A percentile compares a stretch with the other conserved stretches of the same genome.
Evolutionary conservation across 1,140 invertebrate genomes (phyloP).

Genomic region (Pseudomyrmex dendroicus): DNA sequence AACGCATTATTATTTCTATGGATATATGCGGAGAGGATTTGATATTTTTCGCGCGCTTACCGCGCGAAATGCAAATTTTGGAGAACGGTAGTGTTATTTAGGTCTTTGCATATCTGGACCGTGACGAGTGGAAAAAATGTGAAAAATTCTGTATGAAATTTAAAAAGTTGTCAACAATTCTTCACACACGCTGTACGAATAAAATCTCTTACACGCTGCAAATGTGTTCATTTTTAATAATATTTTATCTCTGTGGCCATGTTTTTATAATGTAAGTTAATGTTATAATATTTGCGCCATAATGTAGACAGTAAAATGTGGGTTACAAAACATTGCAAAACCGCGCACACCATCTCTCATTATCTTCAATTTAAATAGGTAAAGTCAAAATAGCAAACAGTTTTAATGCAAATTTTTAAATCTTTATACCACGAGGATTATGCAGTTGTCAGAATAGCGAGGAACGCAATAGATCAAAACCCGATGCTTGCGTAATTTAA

Average conservation of each 20-base stretch:
- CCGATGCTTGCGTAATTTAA: conserved; percentile 5
- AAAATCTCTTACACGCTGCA: conserved; percentile 42
- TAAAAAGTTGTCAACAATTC: conserved; percentile 55
- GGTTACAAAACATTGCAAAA: conserved; percentile 1
- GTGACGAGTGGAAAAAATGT: conserved; percentile 35
- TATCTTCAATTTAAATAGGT: conserved; percentile 20
- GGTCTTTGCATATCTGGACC: conserved; percentile 33
- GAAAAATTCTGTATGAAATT: conserved; percentile 54
- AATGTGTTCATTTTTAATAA: conserved; percentile 46
- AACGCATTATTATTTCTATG: conserved; percentile 20
- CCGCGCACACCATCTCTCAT: conserved; percentile 23
- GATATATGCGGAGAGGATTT: conserved; percentile 3
- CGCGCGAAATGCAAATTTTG: conserved; percentile 43
- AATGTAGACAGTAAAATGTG: background rate
- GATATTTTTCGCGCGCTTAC: conserved; percentile 29
- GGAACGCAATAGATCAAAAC: conserved; percentile 13
- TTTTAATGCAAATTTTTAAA: conserved; percentile 23
- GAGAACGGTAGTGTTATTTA: conserved; percentile 39
- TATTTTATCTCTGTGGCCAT: conserved; percentile 23
- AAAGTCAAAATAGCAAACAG: conserved; percentile 1
- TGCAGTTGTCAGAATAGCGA: background rate
- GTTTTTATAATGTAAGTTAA: conserved; percentile 41
- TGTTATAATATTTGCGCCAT: background rate
- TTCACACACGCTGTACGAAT: conserved; percentile 9
- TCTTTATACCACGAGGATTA: conserved; percentile 1